These are phyloP conservation scores for Eulemur mongoz DNA, from an alignment of 2,797 vertebrate species.

Conservation along the genomic window DNA sequence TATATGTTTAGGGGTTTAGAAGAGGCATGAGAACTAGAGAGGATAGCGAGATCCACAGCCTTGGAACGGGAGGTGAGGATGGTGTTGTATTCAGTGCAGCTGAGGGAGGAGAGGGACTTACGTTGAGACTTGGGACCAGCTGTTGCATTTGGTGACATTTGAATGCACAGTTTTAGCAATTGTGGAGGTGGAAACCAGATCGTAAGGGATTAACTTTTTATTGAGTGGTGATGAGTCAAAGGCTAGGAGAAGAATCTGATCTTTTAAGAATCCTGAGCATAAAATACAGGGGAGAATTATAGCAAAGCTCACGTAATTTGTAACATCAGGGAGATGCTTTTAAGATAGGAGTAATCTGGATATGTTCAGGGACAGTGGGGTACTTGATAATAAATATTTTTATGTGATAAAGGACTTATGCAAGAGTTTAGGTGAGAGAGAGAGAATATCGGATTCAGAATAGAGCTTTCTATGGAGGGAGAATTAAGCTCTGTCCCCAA, in stretches of 20 bases:
- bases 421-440: background rate
- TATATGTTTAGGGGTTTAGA: background rate
- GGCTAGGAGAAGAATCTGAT: background rate
- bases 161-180: constrained; percentile 24
- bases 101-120: background rate
- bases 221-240: constrained; percentile 27
- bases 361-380: background rate
- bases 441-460: background rate
- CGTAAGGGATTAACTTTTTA: constrained; percentile 46
- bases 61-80: background rate
- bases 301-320: background rate
- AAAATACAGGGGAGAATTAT: background rate
- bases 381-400: background rate
- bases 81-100: background rate
- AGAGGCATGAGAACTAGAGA: background rate
- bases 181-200: constrained; percentile 43
- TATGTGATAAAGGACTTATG: background rate
- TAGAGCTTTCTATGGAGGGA: background rate
- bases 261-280: background rate
- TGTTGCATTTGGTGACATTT: constrained; percentile 43
- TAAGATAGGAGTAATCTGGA: background rate
- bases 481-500: background rate
- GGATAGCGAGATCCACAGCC: background rate
- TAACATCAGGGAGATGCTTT: background rate
- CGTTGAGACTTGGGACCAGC: background rate